A percentile compares a stretch with the other conserved stretches of the same genome.
These are phyloP conservation scores for Acanthornis magna DNA, from an alignment of 2,797 vertebrate genomes.

Conservation along the genomic window DNA sequence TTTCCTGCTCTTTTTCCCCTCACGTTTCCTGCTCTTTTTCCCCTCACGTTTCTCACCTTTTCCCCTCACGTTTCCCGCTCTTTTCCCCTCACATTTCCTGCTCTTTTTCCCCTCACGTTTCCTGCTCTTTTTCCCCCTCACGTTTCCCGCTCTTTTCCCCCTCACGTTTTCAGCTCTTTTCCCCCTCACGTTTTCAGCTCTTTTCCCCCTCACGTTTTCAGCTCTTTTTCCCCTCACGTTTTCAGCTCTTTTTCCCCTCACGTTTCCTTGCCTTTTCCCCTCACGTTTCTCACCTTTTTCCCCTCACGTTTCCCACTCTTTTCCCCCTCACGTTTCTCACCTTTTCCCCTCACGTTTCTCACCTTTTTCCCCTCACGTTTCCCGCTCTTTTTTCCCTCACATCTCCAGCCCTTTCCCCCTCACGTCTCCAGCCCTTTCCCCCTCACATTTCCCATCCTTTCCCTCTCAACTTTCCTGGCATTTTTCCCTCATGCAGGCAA, in stretches of 20 bases:
- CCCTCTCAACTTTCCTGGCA: fast-evolving
- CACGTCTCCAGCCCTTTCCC: fast-evolving
- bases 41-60: not conserved
- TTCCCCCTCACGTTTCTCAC: not conserved
- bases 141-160: not conserved
- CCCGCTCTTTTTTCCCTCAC: fast-evolving
- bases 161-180: fast-evolving
- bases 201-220: not conserved
- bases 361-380: fast-evolving
- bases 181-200: fast-evolving
- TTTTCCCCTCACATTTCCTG: not conserved
- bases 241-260: not conserved
- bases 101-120: not conserved
- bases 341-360: not conserved
- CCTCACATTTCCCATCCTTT: not conserved
- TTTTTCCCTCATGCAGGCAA: not conserved
- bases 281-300: not conserved
- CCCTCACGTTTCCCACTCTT: no score
- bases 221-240: not conserved
- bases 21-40: not conserved
- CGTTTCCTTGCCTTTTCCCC: no score
- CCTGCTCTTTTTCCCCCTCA: not conserved
- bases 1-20: not conserved
- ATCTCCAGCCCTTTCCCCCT: fast-evolving
- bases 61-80: not conserved